phyloP scores from a whole-genome alignment of 2,888 invertebrate species.

The Phania funesta region DNA sequence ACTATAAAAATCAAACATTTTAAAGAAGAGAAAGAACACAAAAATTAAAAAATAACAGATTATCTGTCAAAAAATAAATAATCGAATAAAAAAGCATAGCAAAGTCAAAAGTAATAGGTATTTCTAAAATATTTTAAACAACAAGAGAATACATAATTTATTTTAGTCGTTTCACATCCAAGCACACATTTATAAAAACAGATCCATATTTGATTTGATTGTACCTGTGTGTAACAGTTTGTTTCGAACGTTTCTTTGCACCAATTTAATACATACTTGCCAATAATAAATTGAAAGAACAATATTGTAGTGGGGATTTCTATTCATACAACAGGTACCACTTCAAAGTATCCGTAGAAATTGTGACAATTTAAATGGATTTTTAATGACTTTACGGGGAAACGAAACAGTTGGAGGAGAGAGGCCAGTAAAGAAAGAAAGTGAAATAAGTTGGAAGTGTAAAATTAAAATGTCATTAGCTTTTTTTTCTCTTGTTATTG shows the following conservation, averaged over 20 bases:
- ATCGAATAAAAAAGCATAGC: background rate
- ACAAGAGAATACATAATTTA: background rate
- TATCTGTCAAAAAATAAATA: slow-evolving; percentile 43
- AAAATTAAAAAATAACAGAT: slow-evolving; percentile 41
- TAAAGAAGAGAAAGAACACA: background rate
- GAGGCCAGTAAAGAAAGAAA: background rate
- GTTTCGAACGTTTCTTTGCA: background rate
- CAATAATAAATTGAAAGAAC: background rate
- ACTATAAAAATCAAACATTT: no score
- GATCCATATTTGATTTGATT: background rate
- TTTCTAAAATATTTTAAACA: slow-evolving; percentile 32
- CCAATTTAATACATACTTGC: slow-evolving; percentile 34
- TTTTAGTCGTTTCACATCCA: background rate
- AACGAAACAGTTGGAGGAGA: slow-evolving; percentile 2
- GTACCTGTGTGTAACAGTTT: background rate
- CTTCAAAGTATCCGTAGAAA: background rate
- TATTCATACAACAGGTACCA: slow-evolving; percentile 17
- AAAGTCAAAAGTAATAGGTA: background rate
- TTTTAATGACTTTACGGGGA: slow-evolving; percentile 44
- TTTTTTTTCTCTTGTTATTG: background rate
- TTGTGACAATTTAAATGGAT: slow-evolving; percentile 45
- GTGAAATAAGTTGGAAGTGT: slow-evolving; percentile 16
- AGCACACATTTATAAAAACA: background rate
- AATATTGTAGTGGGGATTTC: background rate
- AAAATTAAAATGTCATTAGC: slow-evolving; percentile 49